Evolutionary conservation across 2,888 invertebrate species (phyloP).

Genomic region (Coelinius sp.): DNA sequence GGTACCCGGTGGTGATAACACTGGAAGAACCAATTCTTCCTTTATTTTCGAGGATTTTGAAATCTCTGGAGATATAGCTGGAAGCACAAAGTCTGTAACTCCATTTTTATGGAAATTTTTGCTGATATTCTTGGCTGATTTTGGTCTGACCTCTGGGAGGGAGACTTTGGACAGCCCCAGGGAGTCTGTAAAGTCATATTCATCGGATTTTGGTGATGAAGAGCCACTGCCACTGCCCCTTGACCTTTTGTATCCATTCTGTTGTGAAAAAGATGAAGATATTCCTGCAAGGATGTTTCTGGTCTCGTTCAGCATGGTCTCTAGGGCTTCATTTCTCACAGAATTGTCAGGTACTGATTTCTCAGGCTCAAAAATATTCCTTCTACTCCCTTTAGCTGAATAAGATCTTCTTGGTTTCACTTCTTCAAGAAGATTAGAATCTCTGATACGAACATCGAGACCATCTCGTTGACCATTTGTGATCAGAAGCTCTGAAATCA

Average conservation of each 20-base stretch:
- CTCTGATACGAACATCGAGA: slow-evolving; percentile 35
- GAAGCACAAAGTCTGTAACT: slow-evolving; percentile 55
- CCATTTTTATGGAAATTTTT: slow-evolving; percentile 51
- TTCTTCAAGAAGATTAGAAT: slow-evolving; percentile 39
- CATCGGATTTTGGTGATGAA: slow-evolving; percentile 29
- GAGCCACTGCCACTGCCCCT: slow-evolving; percentile 25
- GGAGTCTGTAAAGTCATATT: slow-evolving; percentile 28
- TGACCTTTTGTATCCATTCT: slow-evolving; percentile 44
- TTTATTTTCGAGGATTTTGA: slow-evolving; percentile 51
- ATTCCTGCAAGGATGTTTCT: slow-evolving; percentile 54
- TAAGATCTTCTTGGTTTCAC: slow-evolving; percentile 33
- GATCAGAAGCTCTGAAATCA: slow-evolving; percentile 12
- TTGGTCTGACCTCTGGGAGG: slow-evolving; percentile 57
- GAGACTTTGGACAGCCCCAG: slow-evolving; percentile 47
- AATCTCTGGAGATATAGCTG: slow-evolving; percentile 61
- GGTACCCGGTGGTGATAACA: slow-evolving; percentile 50
- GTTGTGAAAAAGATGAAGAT: slow-evolving; percentile 47
- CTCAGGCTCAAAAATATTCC: slow-evolving; percentile 9
- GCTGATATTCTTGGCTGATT: slow-evolving; percentile 48
- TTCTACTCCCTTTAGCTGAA: slow-evolving; percentile 36
- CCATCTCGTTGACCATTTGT: not conserved
- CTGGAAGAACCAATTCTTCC: slow-evolving; percentile 58
- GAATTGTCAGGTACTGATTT: slow-evolving; percentile 28
- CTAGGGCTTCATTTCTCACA: slow-evolving; percentile 45
- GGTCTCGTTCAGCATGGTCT: slow-evolving; percentile 54